Evolutionary conservation across 1,140 invertebrate genomes (phyloP).

Genomic region (Sesamia nonagrioides): DNA sequence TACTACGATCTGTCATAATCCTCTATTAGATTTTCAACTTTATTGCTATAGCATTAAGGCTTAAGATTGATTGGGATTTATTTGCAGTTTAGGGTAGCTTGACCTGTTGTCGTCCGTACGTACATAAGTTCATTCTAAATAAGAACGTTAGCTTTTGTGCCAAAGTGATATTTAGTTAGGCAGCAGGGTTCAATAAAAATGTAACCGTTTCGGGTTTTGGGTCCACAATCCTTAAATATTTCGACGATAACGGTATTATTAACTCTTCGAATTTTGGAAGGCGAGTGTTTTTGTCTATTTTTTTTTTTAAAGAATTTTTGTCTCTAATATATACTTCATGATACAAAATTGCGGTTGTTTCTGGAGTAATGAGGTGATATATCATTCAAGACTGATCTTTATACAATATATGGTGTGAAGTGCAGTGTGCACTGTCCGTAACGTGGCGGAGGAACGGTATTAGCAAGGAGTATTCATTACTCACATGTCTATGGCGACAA

Average conservation of each 20-base stretch:
- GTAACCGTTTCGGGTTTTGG: not conserved
- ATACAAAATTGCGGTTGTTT: not conserved
- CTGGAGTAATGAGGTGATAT: constrained; percentile 4
- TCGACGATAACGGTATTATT: not conserved
- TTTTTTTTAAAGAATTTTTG: not conserved
- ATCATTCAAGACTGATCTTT: not conserved
- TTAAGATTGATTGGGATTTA: too few relatives aligned
- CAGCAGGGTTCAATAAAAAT: not conserved
- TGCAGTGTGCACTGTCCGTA: constrained; percentile 22
- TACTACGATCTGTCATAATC: too few relatives aligned
- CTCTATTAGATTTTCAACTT: too few relatives aligned
- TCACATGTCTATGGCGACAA: constrained; percentile 6
- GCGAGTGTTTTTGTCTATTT: too few relatives aligned
- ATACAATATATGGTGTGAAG: constrained; percentile 4
- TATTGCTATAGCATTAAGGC: too few relatives aligned
- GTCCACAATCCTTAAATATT: not conserved
- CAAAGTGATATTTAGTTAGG: not conserved
- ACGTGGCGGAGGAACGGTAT: constrained; percentile 36
- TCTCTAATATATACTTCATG: not conserved
- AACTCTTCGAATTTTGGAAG: not conserved
- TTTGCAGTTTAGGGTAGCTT: too few relatives aligned
- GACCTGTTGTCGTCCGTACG: too few relatives aligned
- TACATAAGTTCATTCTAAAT: not conserved
- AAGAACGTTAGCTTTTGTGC: not conserved
- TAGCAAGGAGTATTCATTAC: constrained; percentile 22